phyloP scores from a whole-genome alignment of 2,888 invertebrate genomes.

The Lapara coniferarum region DNA sequence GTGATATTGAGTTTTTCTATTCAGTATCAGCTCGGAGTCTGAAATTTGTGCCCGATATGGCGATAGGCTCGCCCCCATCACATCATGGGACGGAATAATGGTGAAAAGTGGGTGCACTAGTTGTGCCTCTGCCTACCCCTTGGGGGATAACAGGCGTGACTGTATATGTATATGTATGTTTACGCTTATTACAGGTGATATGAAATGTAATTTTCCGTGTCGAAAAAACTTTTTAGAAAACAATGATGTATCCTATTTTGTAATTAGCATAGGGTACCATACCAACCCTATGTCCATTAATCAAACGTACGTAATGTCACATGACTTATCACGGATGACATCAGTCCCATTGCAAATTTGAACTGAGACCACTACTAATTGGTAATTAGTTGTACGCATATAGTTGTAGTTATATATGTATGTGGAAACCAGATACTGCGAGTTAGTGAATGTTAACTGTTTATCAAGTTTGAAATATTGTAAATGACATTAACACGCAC shows the following conservation, averaged over 20 bases:
- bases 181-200: too few species aligned
- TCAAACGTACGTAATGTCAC: background rate
- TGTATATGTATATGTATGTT: too few species aligned
- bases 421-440: background rate
- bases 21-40: too few species aligned
- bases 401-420: background rate
- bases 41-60: too few species aligned
- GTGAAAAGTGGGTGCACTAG: too few species aligned
- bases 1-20: too few species aligned
- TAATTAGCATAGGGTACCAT: background rate
- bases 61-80: too few species aligned
- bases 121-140: too few species aligned
- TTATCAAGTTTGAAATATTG: background rate
- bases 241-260: background rate
- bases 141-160: too few species aligned
- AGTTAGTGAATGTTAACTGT: background rate
- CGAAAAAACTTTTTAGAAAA: background rate
- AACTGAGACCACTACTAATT: conserved; percentile 9
- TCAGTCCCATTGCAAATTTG: conserved; percentile 2
- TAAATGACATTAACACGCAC: too few species aligned
- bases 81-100: too few species aligned
- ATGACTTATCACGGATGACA: conserved; percentile 5
- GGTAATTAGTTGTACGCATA: conserved; percentile 1
- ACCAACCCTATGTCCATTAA: background rate
- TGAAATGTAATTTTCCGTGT: background rate